Evolutionary conservation across 2,113 vertebrate genomes (phyloP).

Genomic region (Pelmatolapia mariae): DNA sequence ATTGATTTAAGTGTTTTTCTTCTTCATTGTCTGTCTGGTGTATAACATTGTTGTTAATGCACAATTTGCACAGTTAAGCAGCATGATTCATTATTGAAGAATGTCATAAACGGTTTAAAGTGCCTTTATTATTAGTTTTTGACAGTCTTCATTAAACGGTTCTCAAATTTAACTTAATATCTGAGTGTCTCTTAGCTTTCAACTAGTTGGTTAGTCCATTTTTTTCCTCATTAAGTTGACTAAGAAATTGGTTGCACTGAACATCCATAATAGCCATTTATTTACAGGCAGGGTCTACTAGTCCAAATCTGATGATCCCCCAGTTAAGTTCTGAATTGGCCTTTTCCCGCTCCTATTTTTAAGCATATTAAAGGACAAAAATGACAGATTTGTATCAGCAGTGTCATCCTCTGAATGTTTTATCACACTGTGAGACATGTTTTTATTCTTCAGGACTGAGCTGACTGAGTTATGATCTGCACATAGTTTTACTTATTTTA

Average conservation of each 20-base stretch:
- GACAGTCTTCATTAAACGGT: fast-evolving
- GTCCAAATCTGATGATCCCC: background rate
- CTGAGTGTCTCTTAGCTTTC: background rate
- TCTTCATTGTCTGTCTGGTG: background rate
- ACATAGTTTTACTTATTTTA: background rate
- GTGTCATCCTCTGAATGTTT: background rate
- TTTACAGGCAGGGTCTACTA: fast-evolving
- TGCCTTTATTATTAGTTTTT: fast-evolving
- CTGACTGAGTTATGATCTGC: background rate
- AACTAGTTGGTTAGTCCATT: background rate
- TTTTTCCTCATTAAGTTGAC: background rate
- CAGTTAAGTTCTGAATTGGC: background rate
- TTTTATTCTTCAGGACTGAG: no score
- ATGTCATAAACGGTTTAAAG: fast-evolving
- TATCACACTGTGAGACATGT: no score
- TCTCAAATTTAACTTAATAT: background rate
- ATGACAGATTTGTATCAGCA: background rate
- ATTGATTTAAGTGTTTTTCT: background rate
- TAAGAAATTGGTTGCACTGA: background rate
- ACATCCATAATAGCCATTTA: fast-evolving
- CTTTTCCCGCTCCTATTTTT: background rate
- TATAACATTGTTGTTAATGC: background rate
- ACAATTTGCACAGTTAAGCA: background rate
- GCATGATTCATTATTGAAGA: background rate
- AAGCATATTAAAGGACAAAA: background rate